Evolutionary conservation across 2,797 vertebrate species (phyloP).

Genomic region (Coilia nasus): DNA sequence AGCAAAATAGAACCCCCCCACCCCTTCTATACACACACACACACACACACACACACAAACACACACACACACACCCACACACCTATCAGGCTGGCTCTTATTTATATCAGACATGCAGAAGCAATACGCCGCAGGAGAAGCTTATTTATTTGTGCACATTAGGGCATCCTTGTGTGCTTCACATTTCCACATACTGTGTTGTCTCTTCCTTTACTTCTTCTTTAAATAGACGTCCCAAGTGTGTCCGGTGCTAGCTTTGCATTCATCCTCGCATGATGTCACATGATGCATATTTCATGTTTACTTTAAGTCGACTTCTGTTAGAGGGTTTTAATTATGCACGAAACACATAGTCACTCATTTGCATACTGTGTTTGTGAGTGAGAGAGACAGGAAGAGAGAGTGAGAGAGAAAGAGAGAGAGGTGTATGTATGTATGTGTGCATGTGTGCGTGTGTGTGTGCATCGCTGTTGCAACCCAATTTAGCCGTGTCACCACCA

Average conservation of each 20-base stretch:
- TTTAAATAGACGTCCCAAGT: background rate
- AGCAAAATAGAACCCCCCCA: slow-evolving; percentile 30
- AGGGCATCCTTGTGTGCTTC: slow-evolving; percentile 35
- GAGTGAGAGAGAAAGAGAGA: too few relatives aligned
- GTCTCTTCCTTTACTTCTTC: background rate
- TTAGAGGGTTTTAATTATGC: background rate
- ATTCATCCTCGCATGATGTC: background rate
- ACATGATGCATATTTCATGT: background rate
- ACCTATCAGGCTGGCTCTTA: slow-evolving; percentile 44
- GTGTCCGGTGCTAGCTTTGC: background rate
- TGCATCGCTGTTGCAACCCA: background rate
- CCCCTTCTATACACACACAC: too few relatives aligned
- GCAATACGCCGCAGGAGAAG: slow-evolving; percentile 45
- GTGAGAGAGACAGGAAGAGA: background rate
- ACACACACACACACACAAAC: too few relatives aligned
- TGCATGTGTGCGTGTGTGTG: background rate
- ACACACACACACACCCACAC: slow-evolving; percentile 31
- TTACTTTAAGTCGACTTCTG: background rate
- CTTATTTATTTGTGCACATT: slow-evolving; percentile 51
- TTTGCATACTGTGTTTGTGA: background rate
- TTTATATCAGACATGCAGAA: slow-evolving; percentile 55
- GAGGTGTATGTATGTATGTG: background rate
- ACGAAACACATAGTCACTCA: background rate
- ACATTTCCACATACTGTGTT: background rate
- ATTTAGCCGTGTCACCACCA: background rate